These are phyloP conservation scores for Fabriciana adippe DNA, from an alignment of 2,888 invertebrate species.

Conservation along the genomic window DNA sequence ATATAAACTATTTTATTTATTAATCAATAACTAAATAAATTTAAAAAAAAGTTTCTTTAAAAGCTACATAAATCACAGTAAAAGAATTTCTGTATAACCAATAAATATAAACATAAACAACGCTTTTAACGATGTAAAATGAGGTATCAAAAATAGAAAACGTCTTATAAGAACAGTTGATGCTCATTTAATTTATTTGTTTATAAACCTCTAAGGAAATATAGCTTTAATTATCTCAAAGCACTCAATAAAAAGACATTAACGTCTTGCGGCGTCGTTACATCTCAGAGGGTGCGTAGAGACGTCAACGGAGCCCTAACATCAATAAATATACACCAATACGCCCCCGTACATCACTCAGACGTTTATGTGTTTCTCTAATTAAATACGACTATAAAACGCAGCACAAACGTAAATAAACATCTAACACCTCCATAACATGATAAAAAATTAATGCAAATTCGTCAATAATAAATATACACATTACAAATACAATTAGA, in stretches of 20 bases:
- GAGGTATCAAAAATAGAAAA: conserved; percentile 1
- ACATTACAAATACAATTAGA: neutral
- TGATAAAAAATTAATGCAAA: neutral
- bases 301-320: conserved; percentile 30
- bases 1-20: too few relatives aligned
- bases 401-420: conserved; percentile 47
- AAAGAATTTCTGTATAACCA: too few relatives aligned
- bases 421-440: conserved; percentile 7
- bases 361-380: conserved; percentile 47
- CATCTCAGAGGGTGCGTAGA: conserved; percentile 16
- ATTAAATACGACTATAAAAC: conserved; percentile 53
- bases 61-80: too few relatives aligned
- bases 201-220: conserved; percentile 27
- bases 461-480: neutral
- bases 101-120: neutral
- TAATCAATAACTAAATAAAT: too few relatives aligned
- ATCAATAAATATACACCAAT: conserved; percentile 37
- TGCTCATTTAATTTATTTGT: conserved; percentile 19
- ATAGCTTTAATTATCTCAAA: conserved; percentile 27
- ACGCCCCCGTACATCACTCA: conserved; percentile 37
- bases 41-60: too few relatives aligned
- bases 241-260: conserved; percentile 30
- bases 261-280: conserved; percentile 19
- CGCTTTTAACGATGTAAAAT: neutral
- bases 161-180: conserved; percentile 14